Evolutionary conservation across 1,140 invertebrate genomes (phyloP), one percentile per base, ranked within the genome.

Genomic region (Sycophaga agraensis): DNA sequence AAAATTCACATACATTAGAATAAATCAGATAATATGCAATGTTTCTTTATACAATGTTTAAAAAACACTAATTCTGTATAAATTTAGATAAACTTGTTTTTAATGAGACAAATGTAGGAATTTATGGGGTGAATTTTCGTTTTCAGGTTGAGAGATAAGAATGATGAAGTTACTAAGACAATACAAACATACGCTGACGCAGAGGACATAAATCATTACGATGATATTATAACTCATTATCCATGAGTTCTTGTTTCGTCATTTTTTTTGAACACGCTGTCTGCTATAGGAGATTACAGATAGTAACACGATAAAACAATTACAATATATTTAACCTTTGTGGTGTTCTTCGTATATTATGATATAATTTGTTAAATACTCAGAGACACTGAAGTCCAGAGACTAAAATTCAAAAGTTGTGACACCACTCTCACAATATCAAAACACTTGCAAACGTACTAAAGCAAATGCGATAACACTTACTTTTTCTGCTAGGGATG

Each of bases 401-500:
- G 87, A 22, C 73, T 91, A 42, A 88, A n/a, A 91, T 70, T 76
- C 83, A 2, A 89, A 90, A 82, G 83, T 89, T 14, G 74, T 86
- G 39, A 76, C 82, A 21, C 85, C 89, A 54, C 74, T 91, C 54
- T 84, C 84, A 6, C 85, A 88, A 63, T 92, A 91, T 66, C 86
- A 89, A 68, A 80, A 79, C 4, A 85, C 89, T 59, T 92, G 89
- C 67, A 89, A 89, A 69, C 84, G 87, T 64, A 85, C 88, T 0
- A 83, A 87, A 22, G 88, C 89, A 48, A 88, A 90, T 72, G n/a
- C n/a, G n/a, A 78, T 91, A 0, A 90, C 89, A 66, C 84, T 86
- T 66, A 89, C 88, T 12, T 87, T 89, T 65, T 82, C 82, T 40
- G 86, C 86, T 0, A 80, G 87, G 21, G 87, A 90, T 57, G 87